phyloP scores from a whole-genome alignment of 2,888 invertebrate genomes.

The Sphinx pinastri region DNA sequence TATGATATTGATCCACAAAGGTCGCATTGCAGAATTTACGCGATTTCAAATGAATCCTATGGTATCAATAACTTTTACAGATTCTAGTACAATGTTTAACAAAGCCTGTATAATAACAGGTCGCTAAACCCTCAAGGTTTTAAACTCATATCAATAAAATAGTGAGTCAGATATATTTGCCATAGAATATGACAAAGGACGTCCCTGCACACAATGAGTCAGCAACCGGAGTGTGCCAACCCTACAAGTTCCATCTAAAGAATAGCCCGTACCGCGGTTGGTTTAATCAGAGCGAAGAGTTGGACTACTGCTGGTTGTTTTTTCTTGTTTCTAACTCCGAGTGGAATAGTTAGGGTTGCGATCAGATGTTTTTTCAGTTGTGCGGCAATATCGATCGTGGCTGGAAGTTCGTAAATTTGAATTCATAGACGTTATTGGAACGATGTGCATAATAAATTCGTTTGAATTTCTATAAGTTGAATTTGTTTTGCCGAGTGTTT shows the following conservation, averaged over 20 bases:
- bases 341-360: constrained; percentile 31
- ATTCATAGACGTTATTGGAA: constrained; percentile 12
- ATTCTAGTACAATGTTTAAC: too few relatives aligned
- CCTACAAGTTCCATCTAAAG: constrained; percentile 19
- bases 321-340: constrained; percentile 37
- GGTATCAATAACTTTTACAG: too few relatives aligned
- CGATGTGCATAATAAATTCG: not conserved
- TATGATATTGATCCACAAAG: too few relatives aligned
- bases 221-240: constrained; percentile 10
- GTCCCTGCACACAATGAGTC: constrained; percentile 12
- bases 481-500: not conserved
- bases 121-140: not conserved
- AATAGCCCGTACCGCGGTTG: constrained; percentile 30
- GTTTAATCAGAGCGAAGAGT: constrained; percentile 46
- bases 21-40: too few relatives aligned
- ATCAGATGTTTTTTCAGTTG: constrained; percentile 31
- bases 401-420: constrained; percentile 21
- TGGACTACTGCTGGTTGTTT: constrained; percentile 32
- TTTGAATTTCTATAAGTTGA: not conserved
- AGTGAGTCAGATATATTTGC: not conserved
- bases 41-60: too few relatives aligned
- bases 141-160: not conserved
- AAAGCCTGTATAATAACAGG: not conserved
- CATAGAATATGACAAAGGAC: not conserved
- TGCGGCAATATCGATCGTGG: constrained; percentile 17